Conservation (phyloP, 2,113 vertebrate species). For the Tragulus kanchil region DNA sequence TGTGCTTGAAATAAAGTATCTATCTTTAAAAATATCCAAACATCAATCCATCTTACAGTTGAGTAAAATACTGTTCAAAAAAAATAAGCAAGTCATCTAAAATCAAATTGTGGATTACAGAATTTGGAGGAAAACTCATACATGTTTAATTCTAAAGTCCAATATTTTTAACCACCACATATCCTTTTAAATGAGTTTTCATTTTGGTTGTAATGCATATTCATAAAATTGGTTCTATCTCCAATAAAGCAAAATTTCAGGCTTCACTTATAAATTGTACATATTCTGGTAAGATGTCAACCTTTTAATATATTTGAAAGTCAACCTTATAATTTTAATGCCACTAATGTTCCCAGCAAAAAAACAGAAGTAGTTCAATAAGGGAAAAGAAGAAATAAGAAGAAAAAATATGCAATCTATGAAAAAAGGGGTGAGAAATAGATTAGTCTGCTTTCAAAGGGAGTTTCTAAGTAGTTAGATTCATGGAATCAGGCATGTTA, state of each 20-base stretch:
- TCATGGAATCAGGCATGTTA: not conserved
- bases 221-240: not conserved
- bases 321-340: slow-evolving; percentile 23
- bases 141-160: not conserved
- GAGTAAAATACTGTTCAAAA: not conserved
- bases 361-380: not conserved
- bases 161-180: not conserved
- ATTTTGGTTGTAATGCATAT: slow-evolving; percentile 53
- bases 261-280: not conserved
- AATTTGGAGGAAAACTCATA: slow-evolving; percentile 4
- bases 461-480: not conserved
- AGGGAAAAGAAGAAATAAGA: not conserved
- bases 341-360: not conserved
- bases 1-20: not conserved
- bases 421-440: not conserved
- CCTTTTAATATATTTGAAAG: slow-evolving; percentile 50
- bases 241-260: not conserved
- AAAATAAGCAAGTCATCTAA: not conserved
- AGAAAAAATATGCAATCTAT: not conserved
- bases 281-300: slow-evolving; percentile 11
- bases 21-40: not conserved
- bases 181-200: slow-evolving; percentile 24
- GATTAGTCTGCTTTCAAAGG: not conserved
- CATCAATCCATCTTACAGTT: not conserved
- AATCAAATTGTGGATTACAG: not conserved